phyloP scores from a whole-genome alignment of 2,797 vertebrate species.

The Chelmon rostratus region DNA sequence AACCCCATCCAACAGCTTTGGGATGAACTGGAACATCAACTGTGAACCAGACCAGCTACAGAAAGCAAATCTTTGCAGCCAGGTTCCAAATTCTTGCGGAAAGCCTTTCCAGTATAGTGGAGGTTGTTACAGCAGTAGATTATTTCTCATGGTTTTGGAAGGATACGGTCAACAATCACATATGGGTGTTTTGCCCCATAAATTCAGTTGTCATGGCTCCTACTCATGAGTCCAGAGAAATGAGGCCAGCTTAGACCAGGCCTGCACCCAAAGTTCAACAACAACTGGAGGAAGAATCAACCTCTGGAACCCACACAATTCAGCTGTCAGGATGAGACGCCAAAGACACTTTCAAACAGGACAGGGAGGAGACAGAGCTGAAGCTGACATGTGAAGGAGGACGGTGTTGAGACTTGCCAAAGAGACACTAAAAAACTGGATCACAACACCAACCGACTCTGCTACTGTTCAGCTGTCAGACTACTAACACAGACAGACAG shows the following conservation, averaged over 20 bases:
- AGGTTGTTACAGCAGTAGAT: not conserved
- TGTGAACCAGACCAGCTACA: not conserved
- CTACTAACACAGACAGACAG: conserved; percentile 49
- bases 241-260: not conserved
- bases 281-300: not conserved
- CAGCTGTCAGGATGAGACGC: conserved; percentile 29
- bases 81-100: not conserved
- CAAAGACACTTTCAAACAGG: conserved; percentile 20
- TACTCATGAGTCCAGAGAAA: not conserved
- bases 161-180: not conserved
- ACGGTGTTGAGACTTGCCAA: conserved; percentile 17
- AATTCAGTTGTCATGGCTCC: not conserved
- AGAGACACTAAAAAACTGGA: conserved; percentile 37
- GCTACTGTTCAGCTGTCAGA: conserved; percentile 58
- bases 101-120: not conserved
- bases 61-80: not conserved
- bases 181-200: not conserved
- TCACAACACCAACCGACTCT: conserved; percentile 47
- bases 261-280: not conserved
- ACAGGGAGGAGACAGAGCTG: conserved; percentile 6
- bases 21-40: not conserved
- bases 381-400: conserved; percentile 35
- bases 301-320: not conserved
- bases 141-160: not conserved
- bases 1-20: not conserved